A percentile compares a stretch with the other conserved stretches of the same genome.
phyloP scores from a whole-genome alignment of 1,140 invertebrate genomes.

The Rhopalosiphum padi region DNA sequence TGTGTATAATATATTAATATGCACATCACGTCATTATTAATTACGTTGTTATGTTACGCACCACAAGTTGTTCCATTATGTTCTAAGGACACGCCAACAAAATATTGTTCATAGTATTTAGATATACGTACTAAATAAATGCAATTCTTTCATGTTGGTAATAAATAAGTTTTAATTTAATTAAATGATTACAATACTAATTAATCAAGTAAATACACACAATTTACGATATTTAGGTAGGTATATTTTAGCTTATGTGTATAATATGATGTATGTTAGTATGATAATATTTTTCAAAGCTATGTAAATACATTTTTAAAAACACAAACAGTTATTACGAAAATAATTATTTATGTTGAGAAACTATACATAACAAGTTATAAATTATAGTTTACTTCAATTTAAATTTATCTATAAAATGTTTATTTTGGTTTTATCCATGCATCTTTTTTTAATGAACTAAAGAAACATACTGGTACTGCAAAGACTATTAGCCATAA shows the following conservation, averaged over 20 bases:
- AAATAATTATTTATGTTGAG: background rate
- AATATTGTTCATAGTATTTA: background rate
- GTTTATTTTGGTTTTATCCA: slow-evolving; percentile 53
- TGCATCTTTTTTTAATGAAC: slow-evolving; percentile 76
- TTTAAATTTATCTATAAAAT: background rate
- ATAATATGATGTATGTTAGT: background rate
- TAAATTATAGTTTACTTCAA: background rate
- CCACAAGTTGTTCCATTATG: background rate
- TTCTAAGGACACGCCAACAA: background rate
- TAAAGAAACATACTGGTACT: slow-evolving; percentile 78
- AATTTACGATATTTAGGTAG: background rate
- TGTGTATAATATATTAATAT: no score
- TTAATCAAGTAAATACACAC: background rate
- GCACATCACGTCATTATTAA: no score
- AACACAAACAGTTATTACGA: background rate
- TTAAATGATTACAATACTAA: background rate
- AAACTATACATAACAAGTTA: background rate
- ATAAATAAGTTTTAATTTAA: background rate
- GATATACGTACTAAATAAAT: background rate
- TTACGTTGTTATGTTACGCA: no score
- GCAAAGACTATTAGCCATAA: slow-evolving; percentile 86
- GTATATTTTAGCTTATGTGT: background rate
- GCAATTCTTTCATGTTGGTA: background rate
- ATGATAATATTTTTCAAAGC: background rate
- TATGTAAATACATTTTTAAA: background rate